Evolutionary conservation across 53 echinoderm and acorn worm genomes (phyloP), one percentile per base, ranked within the genome.

Genomic region (Patiria pectinifera): DNA sequence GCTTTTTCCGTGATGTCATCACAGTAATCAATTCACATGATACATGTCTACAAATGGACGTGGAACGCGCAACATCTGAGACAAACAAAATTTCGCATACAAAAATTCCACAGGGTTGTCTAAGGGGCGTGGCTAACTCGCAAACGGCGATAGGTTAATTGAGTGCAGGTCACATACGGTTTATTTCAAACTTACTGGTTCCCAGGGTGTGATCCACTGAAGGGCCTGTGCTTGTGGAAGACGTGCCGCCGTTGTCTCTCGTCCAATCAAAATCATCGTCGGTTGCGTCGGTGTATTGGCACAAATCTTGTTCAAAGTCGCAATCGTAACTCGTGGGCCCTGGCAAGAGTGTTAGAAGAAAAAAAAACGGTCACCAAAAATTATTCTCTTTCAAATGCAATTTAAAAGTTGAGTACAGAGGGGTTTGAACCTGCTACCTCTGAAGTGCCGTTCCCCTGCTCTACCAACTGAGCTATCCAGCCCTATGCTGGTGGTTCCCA

Each of bases 231-330:
- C 85, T 81, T 12, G 10, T 10, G 24, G 97, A 92, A 21, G 63
- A 15, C 3, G 97, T 95, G 44, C 25, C 18, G 14, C 97, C 94
- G 11, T 62, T 80, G 7, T 77, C 21, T 25, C 97, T 91, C 2
- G 69, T 94, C 97, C 97, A 97, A 48, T 97, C 75, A 59, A 97
- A 92, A 49, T 95, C 91, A 78, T 95, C 95, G 71, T 97, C 94
- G 2, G 76, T 85, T 1, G 91, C 87, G 48, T 97, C 94, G 11
- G 69, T 81, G 71, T 91, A 97, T 70, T 59, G 59, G 59, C 97
- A 97, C 18, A 86, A 9, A 45, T 94, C 80, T 0, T 49, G 59
- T 76, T 95, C 89, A 92, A 97, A 97, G 83, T 93, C 92, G 80
- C 97, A 97, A 76, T 91, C 84, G 21, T 45, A 91, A 22, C 18